Evolutionary conservation across 2,797 vertebrate genomes (phyloP).

Genomic region (Echiichthys vipera): DNA sequence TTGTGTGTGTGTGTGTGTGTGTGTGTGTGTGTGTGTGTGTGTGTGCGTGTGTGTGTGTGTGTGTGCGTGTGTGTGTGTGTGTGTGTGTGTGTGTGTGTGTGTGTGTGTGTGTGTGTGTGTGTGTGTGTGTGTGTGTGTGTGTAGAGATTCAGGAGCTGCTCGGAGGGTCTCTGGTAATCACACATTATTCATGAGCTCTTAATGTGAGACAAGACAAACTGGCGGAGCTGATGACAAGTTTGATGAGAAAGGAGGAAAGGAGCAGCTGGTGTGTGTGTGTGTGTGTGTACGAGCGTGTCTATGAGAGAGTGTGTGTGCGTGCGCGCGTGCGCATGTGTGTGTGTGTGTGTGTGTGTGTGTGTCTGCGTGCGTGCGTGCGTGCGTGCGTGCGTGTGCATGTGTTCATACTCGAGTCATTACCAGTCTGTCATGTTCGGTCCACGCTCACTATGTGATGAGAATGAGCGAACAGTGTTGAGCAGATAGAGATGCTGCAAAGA

Average conservation of each 20-base stretch:
- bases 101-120: slow-evolving; percentile 26
- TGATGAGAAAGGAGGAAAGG: slow-evolving; percentile 78
- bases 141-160: slow-evolving; percentile 53
- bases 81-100: slow-evolving; percentile 29
- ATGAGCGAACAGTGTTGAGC: slow-evolving; percentile 60
- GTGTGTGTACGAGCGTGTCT: slow-evolving; percentile 51
- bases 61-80: background rate
- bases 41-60: background rate
- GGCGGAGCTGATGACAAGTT: slow-evolving; percentile 80
- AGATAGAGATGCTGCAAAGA: slow-evolving; percentile 53
- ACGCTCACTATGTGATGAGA: slow-evolving; percentile 68
- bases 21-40: slow-evolving; percentile 12
- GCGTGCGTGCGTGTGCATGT: slow-evolving; percentile 34
- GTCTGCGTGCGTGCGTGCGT: slow-evolving; percentile 30
- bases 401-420: slow-evolving; percentile 71
- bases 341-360: slow-evolving; percentile 22
- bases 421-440: slow-evolving; percentile 79
- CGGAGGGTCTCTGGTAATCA: slow-evolving; percentile 75
- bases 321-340: slow-evolving; percentile 34
- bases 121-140: slow-evolving; percentile 33
- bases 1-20: slow-evolving; percentile 21
- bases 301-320: slow-evolving; percentile 28
- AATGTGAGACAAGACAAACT: slow-evolving; percentile 82
- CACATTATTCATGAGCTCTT: slow-evolving; percentile 81
- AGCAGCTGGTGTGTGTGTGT: slow-evolving; percentile 77